These are phyloP conservation scores for Alces alces DNA, from an alignment of 2,113 vertebrate genomes.

Conservation along the genomic window DNA sequence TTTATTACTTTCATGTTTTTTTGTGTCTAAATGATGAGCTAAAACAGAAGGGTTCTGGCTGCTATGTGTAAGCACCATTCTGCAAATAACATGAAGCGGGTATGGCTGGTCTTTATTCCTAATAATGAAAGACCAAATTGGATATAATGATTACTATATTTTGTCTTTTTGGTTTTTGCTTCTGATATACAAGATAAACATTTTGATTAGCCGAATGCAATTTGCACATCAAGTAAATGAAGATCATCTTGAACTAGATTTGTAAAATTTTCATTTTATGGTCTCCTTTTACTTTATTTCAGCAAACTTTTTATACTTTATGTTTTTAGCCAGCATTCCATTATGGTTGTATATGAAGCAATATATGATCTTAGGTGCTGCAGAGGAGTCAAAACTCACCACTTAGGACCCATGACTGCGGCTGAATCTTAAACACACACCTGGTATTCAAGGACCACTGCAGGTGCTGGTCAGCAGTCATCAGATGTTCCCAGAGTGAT, in stretches of 20 bases:
- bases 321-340: neutral
- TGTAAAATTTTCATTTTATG: neutral
- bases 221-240: neutral
- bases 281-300: conserved; percentile 14
- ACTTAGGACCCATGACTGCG: neutral
- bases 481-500: neutral
- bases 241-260: neutral
- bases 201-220: neutral
- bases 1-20: conserved; percentile 33
- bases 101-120: neutral
- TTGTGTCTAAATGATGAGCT: conserved; percentile 27
- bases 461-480: neutral
- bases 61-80: neutral
- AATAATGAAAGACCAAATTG: neutral
- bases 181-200: neutral
- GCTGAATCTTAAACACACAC: neutral
- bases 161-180: neutral
- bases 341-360: neutral
- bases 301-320: neutral
- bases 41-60: neutral
- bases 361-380: neutral
- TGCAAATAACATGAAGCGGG: neutral
- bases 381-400: neutral
- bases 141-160: neutral
- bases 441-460: neutral